These are phyloP conservation scores for Erpornis zantholeuca DNA, from an alignment of 2,113 vertebrate species.

Conservation along the genomic window DNA sequence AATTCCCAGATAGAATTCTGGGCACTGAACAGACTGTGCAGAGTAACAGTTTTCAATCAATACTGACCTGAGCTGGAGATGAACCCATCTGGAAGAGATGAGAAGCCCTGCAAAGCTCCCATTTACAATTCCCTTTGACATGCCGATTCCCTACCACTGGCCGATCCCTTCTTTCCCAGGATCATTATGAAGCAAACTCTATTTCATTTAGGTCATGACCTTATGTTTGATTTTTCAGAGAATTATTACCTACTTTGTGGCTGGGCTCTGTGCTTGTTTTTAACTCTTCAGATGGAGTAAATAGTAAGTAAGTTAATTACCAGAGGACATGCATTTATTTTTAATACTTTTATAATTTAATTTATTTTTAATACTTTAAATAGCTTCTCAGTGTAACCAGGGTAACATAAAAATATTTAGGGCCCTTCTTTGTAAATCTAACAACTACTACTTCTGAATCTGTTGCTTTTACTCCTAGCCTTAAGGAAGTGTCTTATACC, in stretches of 20 bases:
- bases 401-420: not conserved
- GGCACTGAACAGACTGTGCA: not conserved
- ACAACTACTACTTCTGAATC: not conserved
- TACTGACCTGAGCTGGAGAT: not conserved
- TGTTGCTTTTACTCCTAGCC: not conserved
- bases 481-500: not conserved
- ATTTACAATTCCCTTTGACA: not conserved
- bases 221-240: slow-evolving; percentile 12
- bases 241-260: slow-evolving; percentile 1
- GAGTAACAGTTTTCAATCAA: not conserved
- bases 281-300: not conserved
- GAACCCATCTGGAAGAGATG: not conserved
- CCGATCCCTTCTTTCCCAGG: not conserved
- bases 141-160: not conserved
- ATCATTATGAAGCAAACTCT: not conserved
- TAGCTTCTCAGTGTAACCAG: not conserved
- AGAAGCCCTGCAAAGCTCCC: not conserved
- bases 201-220: not conserved
- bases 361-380: not conserved
- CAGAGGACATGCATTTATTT: not conserved
- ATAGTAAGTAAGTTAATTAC: not conserved
- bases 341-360: not conserved
- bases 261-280: not conserved
- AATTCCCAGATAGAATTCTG: not conserved
- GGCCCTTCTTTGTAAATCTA: not conserved